Evolutionary conservation across 64 coral and sea anemone genomes (phyloP).

Genomic region (Orbicella faveolata): DNA sequence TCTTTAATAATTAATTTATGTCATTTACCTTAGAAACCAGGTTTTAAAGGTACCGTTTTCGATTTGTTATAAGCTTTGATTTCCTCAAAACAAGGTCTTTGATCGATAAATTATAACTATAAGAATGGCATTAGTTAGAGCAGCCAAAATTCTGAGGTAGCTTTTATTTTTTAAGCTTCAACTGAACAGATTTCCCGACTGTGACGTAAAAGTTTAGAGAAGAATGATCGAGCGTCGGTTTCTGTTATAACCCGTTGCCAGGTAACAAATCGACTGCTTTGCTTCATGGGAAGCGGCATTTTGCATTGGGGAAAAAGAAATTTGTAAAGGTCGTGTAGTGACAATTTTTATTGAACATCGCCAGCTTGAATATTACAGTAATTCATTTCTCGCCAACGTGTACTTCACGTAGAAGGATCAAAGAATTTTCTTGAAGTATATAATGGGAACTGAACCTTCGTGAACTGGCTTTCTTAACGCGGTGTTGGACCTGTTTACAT

Average conservation of each 20-base stretch:
- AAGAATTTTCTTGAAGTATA: neutral
- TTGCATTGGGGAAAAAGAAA: neutral
- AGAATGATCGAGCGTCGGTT: neutral
- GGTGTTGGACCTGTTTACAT: neutral
- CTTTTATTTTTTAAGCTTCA: neutral
- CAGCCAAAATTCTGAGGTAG: neutral
- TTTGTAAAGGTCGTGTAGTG: neutral
- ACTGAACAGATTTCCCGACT: neutral
- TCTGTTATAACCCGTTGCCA: slow-evolving; percentile 26
- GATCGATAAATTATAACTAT: neutral
- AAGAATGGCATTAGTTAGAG: neutral
- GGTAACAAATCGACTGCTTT: slow-evolving; percentile 40
- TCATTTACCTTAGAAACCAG: neutral
- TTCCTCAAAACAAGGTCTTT: neutral
- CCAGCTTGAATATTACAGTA: neutral
- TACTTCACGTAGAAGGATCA: neutral
- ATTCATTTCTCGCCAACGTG: neutral
- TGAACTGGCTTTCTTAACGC: neutral
- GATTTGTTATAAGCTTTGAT: neutral
- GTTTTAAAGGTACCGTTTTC: neutral
- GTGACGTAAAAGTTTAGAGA: neutral
- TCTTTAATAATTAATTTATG: slow-evolving; percentile 1
- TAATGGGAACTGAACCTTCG: neutral
- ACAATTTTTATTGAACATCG: neutral
- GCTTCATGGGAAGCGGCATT: slow-evolving; percentile 37